These are phyloP conservation scores for Telmatochromis sp. DNA, from an alignment of 2,113 vertebrate species.

Conservation along the genomic window DNA sequence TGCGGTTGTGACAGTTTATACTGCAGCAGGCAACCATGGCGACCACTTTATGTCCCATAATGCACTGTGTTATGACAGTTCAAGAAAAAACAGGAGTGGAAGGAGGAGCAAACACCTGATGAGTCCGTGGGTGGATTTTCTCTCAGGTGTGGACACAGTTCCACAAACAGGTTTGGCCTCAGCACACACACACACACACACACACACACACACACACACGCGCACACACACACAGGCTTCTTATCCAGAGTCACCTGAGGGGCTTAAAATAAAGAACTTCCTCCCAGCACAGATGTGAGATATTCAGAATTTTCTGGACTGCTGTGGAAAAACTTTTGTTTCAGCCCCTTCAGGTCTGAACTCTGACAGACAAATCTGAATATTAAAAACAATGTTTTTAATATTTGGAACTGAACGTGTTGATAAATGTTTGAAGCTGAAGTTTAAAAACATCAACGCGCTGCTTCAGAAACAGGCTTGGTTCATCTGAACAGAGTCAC, in stretches of 20 bases:
- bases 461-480: background rate
- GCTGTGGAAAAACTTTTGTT: background rate
- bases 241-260: background rate
- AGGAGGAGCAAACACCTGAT: background rate
- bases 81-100: background rate
- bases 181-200: accelerated
- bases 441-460: accelerated
- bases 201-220: too few relatives aligned
- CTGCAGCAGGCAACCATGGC: accelerated
- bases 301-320: background rate
- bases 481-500: background rate
- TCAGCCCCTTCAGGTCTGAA: background rate
- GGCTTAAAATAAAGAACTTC: background rate
- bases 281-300: background rate
- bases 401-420: background rate
- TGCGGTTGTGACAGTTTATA: background rate
- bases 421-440: background rate
- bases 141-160: background rate
- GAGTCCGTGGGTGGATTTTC: background rate
- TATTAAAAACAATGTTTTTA: background rate
- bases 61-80: accelerated
- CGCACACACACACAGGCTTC: background rate
- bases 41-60: background rate
- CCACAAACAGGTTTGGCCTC: background rate
- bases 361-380: background rate